Base-by-base conservation (phyloP, 2,113 vertebrate genomes). In the Eupsittula cactorum region DNA sequence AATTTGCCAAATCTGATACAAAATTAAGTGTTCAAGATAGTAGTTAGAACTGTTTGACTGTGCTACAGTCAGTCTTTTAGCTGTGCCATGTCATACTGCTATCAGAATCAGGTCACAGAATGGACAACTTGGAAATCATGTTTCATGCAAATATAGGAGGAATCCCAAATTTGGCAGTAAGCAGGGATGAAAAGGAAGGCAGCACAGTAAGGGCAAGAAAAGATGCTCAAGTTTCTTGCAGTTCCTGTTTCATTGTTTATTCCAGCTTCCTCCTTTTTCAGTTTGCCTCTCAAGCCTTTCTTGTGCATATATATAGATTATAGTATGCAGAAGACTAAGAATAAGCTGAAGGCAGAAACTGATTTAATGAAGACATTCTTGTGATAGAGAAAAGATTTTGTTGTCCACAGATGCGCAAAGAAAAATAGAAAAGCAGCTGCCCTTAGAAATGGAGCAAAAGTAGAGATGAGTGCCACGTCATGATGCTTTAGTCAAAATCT, bases 351-450 rank as follows among this genome's bases (percentile, higher is more conserved):
- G 90, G 88, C 86, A 96, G 77, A 96, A 96, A 85, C 93, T 82
- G 92, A 91, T 63, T 95, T 96, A 97, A 95, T 96, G 93, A 97
- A 96, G 88, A 93, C 77, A 88, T 95, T 97, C 88, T 96, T 95
- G 80, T 88, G 80, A 33, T 50, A 92, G 90, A 96, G 82, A 96
- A 97, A 95, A 92, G 95, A 93, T 90, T 93, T 91, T 95, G 94
- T 95, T 96, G 93, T 96, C 92, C 91, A 57, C 96, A 97, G 96
- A 96, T 96, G 95, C 52, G 80, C 93, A 82, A 92, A 94, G 93
- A 79, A 96, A 96, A 97, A 96, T 55, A 96, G 95, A 93, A 95
- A 93, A 96, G 90, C 96, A 97, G 96, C 96, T 97, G 95, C 90
- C 93, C 90, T 93, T 94, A 92, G 93, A 96, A 96, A 90, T 75